A percentile compares a stretch with the other conserved stretches of the same genome.
Conservation (phyloP, 2,113 vertebrate genomes). For the Epinephelus fuscoguttatus region DNA sequence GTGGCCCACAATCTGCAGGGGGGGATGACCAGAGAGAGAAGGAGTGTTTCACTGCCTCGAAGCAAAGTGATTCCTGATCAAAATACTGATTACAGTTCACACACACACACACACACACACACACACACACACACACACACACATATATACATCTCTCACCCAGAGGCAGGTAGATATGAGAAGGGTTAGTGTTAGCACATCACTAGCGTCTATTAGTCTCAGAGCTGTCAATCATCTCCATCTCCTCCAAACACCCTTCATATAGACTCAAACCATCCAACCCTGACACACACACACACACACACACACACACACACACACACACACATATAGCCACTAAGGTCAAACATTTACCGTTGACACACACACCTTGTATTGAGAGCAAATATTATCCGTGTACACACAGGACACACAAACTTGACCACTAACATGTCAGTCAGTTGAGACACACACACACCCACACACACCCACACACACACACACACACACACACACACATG, state of each 20-base stretch:
- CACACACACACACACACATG: neutral
- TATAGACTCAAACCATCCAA: neutral
- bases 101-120: neutral
- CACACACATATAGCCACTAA: conserved; percentile 12
- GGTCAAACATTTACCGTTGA: conserved; percentile 9
- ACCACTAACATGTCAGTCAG: neutral
- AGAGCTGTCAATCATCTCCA: conserved; percentile 58
- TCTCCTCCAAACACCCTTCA: neutral
- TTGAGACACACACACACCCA: neutral
- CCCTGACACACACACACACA: neutral
- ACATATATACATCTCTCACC: neutral
- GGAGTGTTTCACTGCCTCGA: neutral
- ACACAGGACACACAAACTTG: neutral
- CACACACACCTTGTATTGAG: neutral
- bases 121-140: neutral
- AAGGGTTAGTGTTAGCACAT: conserved; percentile 9
- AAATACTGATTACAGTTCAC: conserved; percentile 19
- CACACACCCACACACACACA: neutral
- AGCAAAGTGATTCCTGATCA: conserved; percentile 16
- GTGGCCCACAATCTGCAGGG: neutral
- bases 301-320: conserved; percentile 16
- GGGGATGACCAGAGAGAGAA: neutral
- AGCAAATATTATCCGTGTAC: neutral
- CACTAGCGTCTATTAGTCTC: conserved; percentile 19
- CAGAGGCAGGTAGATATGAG: conserved; percentile 27